Conservation (phyloP, 2,797 vertebrate species). For the Dendrocincla tyrannina region DNA sequence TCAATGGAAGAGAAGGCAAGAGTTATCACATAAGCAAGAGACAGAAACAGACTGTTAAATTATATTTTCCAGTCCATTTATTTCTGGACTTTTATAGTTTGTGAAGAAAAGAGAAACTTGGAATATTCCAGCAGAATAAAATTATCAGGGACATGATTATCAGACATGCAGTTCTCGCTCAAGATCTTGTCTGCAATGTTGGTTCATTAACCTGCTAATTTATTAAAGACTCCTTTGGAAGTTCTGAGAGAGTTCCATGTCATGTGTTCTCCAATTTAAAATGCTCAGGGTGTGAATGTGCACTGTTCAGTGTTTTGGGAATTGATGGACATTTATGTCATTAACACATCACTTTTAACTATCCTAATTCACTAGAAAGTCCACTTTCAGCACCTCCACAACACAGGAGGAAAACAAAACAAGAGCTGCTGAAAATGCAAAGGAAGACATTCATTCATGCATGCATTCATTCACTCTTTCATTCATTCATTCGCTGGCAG, state of each 20-base stretch:
- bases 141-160: neutral
- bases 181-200: neutral
- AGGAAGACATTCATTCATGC: neutral
- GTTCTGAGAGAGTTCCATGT: neutral
- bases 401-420: neutral
- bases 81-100: neutral
- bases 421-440: neutral
- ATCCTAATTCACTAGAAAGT: neutral
- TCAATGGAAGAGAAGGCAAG: neutral
- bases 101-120: neutral
- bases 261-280: neutral
- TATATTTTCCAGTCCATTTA: neutral
- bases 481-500: neutral
- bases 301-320: neutral
- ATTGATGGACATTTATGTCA: neutral
- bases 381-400: neutral
- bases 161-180: neutral
- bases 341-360: neutral
- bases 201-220: neutral
- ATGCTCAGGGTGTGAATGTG: neutral
- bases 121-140: conserved; percentile 23
- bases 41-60: neutral
- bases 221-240: neutral
- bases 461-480: neutral
- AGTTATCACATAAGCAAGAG: neutral